Evolutionary conservation across 2,113 vertebrate genomes (phyloP), one percentile per base, ranked within the genome.

Genomic region (Pachyramphus minor): DNA sequence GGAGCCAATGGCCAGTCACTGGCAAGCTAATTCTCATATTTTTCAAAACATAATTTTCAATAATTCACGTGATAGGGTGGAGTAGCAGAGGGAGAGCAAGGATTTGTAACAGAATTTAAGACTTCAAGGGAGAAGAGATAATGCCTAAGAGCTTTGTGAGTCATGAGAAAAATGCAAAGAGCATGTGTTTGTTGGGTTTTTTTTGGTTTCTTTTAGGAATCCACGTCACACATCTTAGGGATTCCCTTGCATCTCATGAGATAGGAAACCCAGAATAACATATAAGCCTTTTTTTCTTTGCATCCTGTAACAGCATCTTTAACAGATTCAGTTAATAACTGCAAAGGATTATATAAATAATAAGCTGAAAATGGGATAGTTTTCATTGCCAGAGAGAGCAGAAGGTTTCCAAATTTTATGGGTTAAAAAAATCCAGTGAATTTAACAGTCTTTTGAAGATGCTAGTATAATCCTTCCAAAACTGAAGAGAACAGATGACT

Each of bases 401-500:
- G 41, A 91, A 89, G n/a, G 47, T 52, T 90, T 94, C 78, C 44
- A 90, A 95, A 86, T 96, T 90, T 81, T 78, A 96, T 39, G 69
- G 83, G 90, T 95, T 93, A 95, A 96, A 97, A 95, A 96, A 96
- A 75, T 41, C 71, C 68, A 83, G 59, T 93, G 94, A 83, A 93
- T 95, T 77, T 72, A 93, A 94, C 30, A 92, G 75, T 86, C 92
- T 90, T 97, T 96, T 96, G 94, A 96, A 97, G 95, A 97, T 80
- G 62, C 47, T 80, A 83, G 95, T 73, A 72, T 93, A 97, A 96
- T 95, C 84, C 89, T 90, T 91, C 85, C 88, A 97, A 88, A 93
- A 87, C 85, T 76, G 67, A 73, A 94, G 62, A 96, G 96, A 97
- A 96, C 97, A 97, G 94, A 98, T 98, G 97, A 98, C 90, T 97